Base-by-base conservation (phyloP, 2,888 invertebrate genomes). In the Pollenia amentaria region DNA sequence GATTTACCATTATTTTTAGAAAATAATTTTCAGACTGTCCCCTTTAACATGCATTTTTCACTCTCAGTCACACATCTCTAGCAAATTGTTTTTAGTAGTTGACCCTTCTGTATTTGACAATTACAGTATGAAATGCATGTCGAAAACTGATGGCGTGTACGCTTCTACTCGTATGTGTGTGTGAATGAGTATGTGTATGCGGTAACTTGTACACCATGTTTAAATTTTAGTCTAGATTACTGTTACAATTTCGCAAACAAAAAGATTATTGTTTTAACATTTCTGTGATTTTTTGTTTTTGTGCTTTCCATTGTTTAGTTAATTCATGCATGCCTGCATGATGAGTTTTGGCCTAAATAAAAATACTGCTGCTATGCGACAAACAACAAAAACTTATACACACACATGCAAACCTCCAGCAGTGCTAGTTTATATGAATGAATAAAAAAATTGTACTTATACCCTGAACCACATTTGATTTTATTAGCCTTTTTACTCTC, bases 281-380 rank as follows among this genome's bases (percentile, higher is more conserved):
- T 82, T 60, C 42, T 75, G 62, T 62, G 46, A 57, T 42, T 57
- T 9, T 40, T 44, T 40, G 57, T 57, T 48, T 48, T 40, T 11
- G 3, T 53, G 16, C 7, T 69, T 9, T 38, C n/a, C 53, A 62
- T 67, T 69, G 70, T 62, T 72, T 78, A 64, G 81, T 77, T 78
- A 77, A 83, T 75, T 73, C 77, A 83, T 79, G 78, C 76, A 81
- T 70, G 81, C 77, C 72, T 76, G 76, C 81, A 76, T 76, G 64
- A 86, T 78, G 78, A 69, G 69, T 82, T 86, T 81, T 70, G 69
- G 80, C 80, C 73, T 67, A 77, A 81, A 84, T 73, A 64, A 64
- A 67, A 81, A 40, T 76, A 48, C 64, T 44, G 64, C 80, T 79
- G 82, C 78, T 79, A 79, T 85, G 87, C 84, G 84, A 85, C 75